A percentile compares a stretch with the other conserved stretches of the same genome.
Evolutionary conservation across 2,113 vertebrate species (phyloP).

Genomic region (Cyanistes caeruleus): DNA sequence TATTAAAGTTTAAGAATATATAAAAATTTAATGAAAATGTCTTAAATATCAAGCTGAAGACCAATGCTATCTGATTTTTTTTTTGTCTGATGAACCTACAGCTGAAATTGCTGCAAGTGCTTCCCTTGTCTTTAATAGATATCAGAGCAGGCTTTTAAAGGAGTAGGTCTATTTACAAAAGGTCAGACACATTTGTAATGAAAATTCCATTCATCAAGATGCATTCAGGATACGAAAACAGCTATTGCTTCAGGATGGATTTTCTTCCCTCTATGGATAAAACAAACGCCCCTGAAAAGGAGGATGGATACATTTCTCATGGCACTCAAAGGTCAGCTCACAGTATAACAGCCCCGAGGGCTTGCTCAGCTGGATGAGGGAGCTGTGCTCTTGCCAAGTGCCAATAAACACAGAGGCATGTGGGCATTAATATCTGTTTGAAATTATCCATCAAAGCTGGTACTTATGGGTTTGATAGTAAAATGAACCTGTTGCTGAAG

Average conservation of each 20-base stretch:
- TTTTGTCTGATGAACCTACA: neutral
- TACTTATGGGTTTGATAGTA: neutral
- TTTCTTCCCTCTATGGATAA: neutral
- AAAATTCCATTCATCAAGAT: conserved; percentile 47
- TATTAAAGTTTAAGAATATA: conserved; percentile 33
- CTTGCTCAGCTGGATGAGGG: neutral
- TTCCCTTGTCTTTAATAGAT: neutral
- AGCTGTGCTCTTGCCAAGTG: neutral
- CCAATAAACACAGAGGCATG: neutral
- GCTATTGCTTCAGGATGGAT: neutral
- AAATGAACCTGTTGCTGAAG: neutral
- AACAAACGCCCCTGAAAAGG: neutral
- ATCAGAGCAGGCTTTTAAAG: conserved; percentile 20
- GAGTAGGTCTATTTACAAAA: conserved; percentile 22
- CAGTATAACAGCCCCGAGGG: neutral
- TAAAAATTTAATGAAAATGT: conserved; percentile 33
- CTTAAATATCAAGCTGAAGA: conserved; percentile 8
- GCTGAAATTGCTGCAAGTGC: neutral
- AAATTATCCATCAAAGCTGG: neutral
- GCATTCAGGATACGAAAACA: conserved; percentile 18
- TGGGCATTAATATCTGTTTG: neutral
- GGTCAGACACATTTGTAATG: conserved; percentile 48
- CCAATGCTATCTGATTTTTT: neutral
- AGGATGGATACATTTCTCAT: neutral
- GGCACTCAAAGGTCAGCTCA: conserved; percentile 8